phyloP scores from a whole-genome alignment of 2,113 vertebrate species.

The Falcunculus frontatus region DNA sequence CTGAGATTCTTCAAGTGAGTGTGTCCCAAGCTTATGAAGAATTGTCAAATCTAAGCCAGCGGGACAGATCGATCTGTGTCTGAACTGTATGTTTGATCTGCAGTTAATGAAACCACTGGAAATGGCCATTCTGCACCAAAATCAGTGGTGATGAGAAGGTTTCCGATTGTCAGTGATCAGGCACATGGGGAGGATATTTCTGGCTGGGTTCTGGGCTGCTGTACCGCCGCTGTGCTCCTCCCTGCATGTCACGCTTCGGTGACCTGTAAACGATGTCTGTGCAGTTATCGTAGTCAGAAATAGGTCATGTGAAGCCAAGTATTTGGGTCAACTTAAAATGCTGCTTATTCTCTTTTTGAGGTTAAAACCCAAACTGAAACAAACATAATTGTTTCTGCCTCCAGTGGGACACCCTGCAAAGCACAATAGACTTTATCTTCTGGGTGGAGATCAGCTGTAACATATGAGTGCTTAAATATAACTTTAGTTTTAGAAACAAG shows the following conservation, averaged over 20 bases:
- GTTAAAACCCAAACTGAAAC: background rate
- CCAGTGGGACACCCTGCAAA: background rate
- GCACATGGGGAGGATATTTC: background rate
- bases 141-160: background rate
- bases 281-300: background rate
- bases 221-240: background rate
- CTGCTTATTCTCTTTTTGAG: background rate
- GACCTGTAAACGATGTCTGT: background rate
- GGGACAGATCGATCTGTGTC: accelerated
- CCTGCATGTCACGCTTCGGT: background rate
- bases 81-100: background rate
- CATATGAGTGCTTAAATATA: background rate
- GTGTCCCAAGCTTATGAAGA: background rate
- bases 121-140: background rate
- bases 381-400: background rate
- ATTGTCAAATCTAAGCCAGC: background rate
- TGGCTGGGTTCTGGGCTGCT: background rate
- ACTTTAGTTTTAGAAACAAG: background rate
- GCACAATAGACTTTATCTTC: background rate
- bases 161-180: background rate
- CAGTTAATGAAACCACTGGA: background rate
- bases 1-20: background rate
- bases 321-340: conserved; percentile 6
- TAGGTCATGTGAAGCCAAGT: background rate
- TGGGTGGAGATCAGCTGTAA: background rate